These are phyloP conservation scores for Plectropomus leopardus DNA, from an alignment of 2,113 vertebrate species.

Conservation along the genomic window DNA sequence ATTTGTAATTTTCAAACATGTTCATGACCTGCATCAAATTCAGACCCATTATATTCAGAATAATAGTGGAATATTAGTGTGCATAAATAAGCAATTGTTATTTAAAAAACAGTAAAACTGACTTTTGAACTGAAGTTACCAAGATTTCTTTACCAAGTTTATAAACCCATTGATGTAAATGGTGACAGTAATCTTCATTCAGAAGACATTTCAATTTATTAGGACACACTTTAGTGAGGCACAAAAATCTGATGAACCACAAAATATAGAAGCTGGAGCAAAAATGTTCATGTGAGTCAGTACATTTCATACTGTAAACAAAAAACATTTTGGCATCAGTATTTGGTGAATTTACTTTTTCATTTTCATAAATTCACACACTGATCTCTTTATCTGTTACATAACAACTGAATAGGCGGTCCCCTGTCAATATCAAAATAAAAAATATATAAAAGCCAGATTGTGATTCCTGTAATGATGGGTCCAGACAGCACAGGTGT, in stretches of 20 bases:
- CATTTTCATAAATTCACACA: too few species aligned
- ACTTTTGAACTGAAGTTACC: too few species aligned
- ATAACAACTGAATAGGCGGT: background rate
- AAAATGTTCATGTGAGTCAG: background rate
- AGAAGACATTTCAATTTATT: background rate
- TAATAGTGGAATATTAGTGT: too few species aligned
- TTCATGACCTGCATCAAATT: too few species aligned
- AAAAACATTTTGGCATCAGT: too few species aligned
- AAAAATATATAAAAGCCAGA: background rate
- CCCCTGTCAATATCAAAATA: too few species aligned
- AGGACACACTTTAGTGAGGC: background rate
- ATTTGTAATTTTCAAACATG: too few species aligned
- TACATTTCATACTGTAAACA: background rate
- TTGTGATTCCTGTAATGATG: background rate
- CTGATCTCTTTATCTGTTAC: background rate
- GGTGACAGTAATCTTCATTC: background rate
- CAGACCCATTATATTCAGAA: too few species aligned
- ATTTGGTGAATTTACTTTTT: too few species aligned
- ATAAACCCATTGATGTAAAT: background rate
- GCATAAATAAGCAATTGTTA: too few species aligned
- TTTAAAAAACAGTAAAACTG: too few species aligned
- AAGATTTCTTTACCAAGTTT: too few species aligned
- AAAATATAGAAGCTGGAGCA: background rate
- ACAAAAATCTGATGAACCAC: background rate
- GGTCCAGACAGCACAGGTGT: background rate